phyloP scores from a whole-genome alignment of 2,797 vertebrate genomes.

The Premnoplex brunnescens region DNA sequence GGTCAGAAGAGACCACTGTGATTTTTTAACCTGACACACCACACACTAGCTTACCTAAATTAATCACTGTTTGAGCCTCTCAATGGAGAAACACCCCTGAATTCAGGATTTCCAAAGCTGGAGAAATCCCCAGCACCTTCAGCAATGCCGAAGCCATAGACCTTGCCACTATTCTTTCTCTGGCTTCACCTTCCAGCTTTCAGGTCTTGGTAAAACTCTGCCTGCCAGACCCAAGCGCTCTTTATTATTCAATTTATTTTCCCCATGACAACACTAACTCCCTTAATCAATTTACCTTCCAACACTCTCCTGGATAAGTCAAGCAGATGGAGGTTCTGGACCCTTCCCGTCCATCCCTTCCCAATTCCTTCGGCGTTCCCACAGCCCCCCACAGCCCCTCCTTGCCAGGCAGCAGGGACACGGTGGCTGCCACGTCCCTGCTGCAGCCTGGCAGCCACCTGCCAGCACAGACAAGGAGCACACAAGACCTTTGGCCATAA shows the following conservation, averaged over 20 bases:
- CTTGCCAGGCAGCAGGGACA: background rate
- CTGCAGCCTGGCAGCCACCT: background rate
- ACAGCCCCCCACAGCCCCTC: background rate
- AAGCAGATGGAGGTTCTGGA: rapidly evolving
- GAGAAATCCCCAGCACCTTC: background rate
- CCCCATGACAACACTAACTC: background rate
- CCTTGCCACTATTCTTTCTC: background rate
- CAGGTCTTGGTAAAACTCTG: background rate
- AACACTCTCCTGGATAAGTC: background rate
- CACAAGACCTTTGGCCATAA: slow-evolving; percentile 17
- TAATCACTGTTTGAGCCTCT: background rate
- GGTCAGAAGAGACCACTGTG: background rate
- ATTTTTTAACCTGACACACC: background rate
- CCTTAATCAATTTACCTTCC: slow-evolving; percentile 8
- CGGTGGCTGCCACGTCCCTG: background rate
- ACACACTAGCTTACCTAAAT: background rate
- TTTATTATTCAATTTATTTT: background rate
- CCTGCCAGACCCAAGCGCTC: background rate
- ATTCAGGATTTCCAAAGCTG: background rate
- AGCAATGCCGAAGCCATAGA: rapidly evolving
- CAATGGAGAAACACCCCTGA: background rate
- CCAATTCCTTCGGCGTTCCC: rapidly evolving
- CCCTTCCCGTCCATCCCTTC: background rate
- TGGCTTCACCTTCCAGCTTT: background rate
- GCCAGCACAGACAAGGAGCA: background rate